phyloP scores from a whole-genome alignment of 2,797 vertebrate species.

The Trachops cirrhosus region DNA sequence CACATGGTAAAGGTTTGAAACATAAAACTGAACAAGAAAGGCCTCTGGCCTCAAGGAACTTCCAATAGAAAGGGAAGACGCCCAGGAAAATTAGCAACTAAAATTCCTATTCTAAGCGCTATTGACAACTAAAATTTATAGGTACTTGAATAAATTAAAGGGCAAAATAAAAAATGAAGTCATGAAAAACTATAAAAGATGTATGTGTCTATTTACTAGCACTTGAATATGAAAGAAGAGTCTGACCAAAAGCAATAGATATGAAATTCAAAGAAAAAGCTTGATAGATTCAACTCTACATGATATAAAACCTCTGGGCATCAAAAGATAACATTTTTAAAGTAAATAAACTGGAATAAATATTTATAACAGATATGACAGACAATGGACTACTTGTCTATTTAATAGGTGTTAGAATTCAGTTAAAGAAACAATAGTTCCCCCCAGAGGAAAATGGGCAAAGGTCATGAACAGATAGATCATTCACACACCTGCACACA shows the following conservation, averaged over 20 bases:
- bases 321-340: slow-evolving; percentile 1
- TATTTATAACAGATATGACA: neutral
- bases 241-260: neutral
- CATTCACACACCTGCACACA: neutral
- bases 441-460: neutral
- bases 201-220: neutral
- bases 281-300: neutral
- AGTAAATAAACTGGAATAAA: neutral
- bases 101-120: neutral
- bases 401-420: neutral
- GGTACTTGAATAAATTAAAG: neutral
- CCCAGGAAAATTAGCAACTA: neutral
- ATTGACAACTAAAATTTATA: neutral
- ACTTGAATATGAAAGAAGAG: neutral
- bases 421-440: neutral
- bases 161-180: neutral
- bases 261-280: neutral
- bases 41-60: neutral
- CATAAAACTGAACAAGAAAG: neutral
- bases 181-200: neutral
- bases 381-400: neutral
- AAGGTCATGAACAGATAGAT: neutral
- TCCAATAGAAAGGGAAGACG: neutral
- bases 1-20: neutral
- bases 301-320: neutral